Evolutionary conservation across 2,797 vertebrate genomes (phyloP), one percentile per base, ranked within the genome.

Genomic region (Tachyglossus aculeatus): DNA sequence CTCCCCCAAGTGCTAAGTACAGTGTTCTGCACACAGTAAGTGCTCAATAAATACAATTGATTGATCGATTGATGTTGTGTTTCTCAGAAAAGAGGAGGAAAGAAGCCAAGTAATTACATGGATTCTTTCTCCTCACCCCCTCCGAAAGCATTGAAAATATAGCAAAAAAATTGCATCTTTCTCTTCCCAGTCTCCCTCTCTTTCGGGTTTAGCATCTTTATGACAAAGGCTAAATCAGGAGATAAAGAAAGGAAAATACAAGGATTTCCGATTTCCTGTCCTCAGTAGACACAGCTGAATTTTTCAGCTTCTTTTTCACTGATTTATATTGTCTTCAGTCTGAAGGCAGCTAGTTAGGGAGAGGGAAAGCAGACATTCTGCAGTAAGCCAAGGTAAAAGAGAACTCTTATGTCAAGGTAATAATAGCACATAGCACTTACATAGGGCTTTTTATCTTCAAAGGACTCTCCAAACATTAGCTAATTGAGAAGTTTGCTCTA

Each of bases 401-500:
- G 69, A 69, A 71, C 52, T 57, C 59, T 57, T 82, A 76, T 76
- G 48, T 82, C 71, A 80, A 80, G 60, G 68, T 68, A 80, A 80
- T 82, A 78, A 80, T n/a, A n/a, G n/a, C n/a, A n/a, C n/a, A n/a
- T n/a, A n/a, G n/a, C n/a, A n/a, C n/a, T n/a, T n/a, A n/a, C n/a
- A n/a, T n/a, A n/a, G n/a, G n/a, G n/a, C n/a, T n/a, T n/a, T n/a
- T n/a, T n/a, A n/a, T n/a, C n/a, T n/a, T n/a, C n/a, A n/a, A n/a
- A n/a, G n/a, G n/a, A n/a, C n/a, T n/a, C n/a, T n/a, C n/a, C n/a
- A n/a, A 78, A 80, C 74, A 77, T 84, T 80, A 82, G 77, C 79
- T 80, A 86, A 86, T 86, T 80, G 84, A 80, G 71, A 76, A 78
- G 63, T 78, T 69, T 71, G 59, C 66, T 63, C 77, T 47, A 55